phyloP scores from a whole-genome alignment of 1,140 invertebrate species.

The Holotrichia oblita region DNA sequence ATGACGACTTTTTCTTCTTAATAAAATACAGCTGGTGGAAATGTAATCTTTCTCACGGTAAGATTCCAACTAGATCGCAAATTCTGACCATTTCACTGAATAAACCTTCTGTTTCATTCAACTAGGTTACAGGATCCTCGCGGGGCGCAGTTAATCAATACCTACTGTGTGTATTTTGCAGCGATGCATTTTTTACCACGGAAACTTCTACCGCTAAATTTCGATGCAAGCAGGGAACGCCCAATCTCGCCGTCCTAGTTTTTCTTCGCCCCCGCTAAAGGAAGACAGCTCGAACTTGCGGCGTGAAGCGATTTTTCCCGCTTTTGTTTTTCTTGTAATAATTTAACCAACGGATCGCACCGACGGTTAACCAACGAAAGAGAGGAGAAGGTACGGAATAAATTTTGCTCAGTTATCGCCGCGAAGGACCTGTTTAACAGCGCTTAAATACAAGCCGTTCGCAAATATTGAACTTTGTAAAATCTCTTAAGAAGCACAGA shows the following conservation, averaged over 20 bases:
- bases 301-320: not conserved
- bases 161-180: not conserved
- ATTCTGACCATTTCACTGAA: too few relatives aligned
- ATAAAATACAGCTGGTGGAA: too few relatives aligned
- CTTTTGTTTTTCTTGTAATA: conserved; percentile 9
- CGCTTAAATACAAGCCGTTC: conserved; percentile 44
- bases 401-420: conserved; percentile 45
- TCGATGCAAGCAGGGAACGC: not conserved
- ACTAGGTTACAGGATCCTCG: too few relatives aligned
- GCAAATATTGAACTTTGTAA: conserved; percentile 48
- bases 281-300: not conserved
- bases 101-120: too few relatives aligned
- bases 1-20: too few relatives aligned
- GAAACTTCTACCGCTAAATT: not conserved
- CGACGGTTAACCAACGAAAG: not conserved
- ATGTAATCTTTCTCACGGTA: too few relatives aligned
- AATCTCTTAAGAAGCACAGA: conserved; percentile 45
- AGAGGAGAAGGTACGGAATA: conserved; percentile 40
- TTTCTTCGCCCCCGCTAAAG: not conserved
- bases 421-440: conserved; percentile 40
- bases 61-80: too few relatives aligned
- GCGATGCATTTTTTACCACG: not conserved
- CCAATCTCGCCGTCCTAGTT: not conserved
- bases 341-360: not conserved
- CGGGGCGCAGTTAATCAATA: not conserved